Evolutionary conservation across 1,140 invertebrate species (phyloP).

Genomic region (Asbolus verrucosus): DNA sequence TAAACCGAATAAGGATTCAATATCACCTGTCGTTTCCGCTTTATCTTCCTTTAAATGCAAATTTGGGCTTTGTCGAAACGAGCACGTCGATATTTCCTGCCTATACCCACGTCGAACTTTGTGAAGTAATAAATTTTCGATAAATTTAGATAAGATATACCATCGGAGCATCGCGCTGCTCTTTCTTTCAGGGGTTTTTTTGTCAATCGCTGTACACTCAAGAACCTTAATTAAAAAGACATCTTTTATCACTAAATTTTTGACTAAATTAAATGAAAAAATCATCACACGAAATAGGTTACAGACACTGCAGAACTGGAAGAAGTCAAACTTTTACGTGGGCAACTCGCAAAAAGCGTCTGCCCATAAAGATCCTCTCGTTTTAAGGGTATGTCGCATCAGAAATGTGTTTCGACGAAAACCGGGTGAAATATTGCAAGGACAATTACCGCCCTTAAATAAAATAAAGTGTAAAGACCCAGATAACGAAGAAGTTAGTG

Average conservation of each 20-base stretch:
- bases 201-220: too few relatives aligned
- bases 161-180: background rate
- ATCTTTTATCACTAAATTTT: too few relatives aligned
- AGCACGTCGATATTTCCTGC: background rate
- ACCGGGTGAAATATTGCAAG: slow-evolving; percentile 30
- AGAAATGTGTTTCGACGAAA: too few relatives aligned
- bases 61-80: background rate
- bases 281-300: too few relatives aligned
- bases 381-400: too few relatives aligned
- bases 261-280: too few relatives aligned
- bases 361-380: too few relatives aligned
- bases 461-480: slow-evolving; percentile 14
- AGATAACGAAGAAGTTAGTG: slow-evolving; percentile 36
- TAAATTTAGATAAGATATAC: background rate
- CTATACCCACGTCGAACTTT: background rate
- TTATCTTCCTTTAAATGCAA: slow-evolving; percentile 9
- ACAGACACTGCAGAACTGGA: too few relatives aligned
- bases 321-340: too few relatives aligned
- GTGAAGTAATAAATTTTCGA: background rate
- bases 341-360: too few relatives aligned
- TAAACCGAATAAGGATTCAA: slow-evolving; percentile 20
- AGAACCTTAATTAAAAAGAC: too few relatives aligned
- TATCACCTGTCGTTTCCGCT: slow-evolving; percentile 3
- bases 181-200: too few relatives aligned
- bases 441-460: slow-evolving; percentile 34